These are phyloP conservation scores for Sardinella longiceps DNA, from an alignment of 2,797 vertebrate genomes.

Conservation along the genomic window DNA sequence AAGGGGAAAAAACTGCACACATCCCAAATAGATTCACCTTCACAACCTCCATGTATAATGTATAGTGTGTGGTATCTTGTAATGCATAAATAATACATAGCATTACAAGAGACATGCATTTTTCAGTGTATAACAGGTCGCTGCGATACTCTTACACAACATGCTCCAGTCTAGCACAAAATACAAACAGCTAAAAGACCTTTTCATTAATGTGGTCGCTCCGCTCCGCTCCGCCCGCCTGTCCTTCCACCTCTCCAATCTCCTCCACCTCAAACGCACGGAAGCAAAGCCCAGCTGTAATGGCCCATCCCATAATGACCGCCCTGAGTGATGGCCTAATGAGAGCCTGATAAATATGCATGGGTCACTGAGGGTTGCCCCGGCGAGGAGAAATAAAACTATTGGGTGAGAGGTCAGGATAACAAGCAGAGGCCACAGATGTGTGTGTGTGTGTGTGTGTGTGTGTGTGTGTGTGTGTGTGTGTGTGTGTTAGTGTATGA, in stretches of 20 bases:
- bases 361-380: constrained; percentile 67
- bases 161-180: background rate
- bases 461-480: no score
- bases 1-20: background rate
- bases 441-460: no score
- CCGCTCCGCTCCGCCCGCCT: no score
- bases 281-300: constrained; percentile 69
- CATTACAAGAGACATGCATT: constrained; percentile 16
- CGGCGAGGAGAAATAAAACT: constrained; percentile 74
- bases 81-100: constrained; percentile 3
- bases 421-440: constrained; percentile 57
- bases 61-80: background rate
- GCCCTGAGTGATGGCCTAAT: constrained; percentile 78
- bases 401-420: constrained; percentile 72
- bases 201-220: constrained; percentile 46
- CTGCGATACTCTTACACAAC: background rate
- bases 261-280: constrained; percentile 34
- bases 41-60: background rate
- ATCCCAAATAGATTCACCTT: background rate
- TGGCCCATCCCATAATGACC: constrained; percentile 75
- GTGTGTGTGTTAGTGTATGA: no score
- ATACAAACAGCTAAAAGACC: background rate
- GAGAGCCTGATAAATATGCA: constrained; percentile 77
- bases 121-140: background rate
- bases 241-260: constrained; percentile 61